Evolutionary conservation across 2,113 vertebrate genomes (phyloP).

Genomic region (Oplegnathus fasciatus): DNA sequence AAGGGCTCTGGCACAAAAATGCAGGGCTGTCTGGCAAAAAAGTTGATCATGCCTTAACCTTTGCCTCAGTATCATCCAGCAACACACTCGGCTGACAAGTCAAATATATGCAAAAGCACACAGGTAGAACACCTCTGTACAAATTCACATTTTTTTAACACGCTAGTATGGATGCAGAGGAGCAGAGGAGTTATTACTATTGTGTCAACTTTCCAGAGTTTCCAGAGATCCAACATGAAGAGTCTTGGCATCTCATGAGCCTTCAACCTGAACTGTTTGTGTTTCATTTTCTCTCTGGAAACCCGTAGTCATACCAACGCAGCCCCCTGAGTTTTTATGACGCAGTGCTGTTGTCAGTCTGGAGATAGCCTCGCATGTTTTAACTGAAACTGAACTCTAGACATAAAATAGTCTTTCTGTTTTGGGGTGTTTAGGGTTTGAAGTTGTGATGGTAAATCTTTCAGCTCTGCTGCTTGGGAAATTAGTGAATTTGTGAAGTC

Average conservation of each 20-base stretch:
- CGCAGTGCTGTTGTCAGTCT: background rate
- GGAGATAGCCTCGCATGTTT: background rate
- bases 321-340: background rate
- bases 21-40: too few relatives aligned
- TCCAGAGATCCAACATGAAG: background rate
- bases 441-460: background rate
- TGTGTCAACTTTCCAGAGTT: slow-evolving; percentile 4
- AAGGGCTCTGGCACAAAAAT: background rate
- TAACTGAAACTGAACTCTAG: background rate
- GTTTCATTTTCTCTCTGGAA: background rate
- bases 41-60: background rate
- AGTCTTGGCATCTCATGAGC: background rate
- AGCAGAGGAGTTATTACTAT: background rate
- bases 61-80: background rate
- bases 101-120: background rate
- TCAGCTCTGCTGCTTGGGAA: background rate
- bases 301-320: background rate
- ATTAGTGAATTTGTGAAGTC: background rate
- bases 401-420: background rate
- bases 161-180: background rate
- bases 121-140: background rate
- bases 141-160: background rate
- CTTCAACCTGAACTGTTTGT: slow-evolving; percentile 11
- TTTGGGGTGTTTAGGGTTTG: background rate
- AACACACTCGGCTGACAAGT: background rate